phyloP scores from a whole-genome alignment of 2,888 invertebrate genomes.

The Drosophila peninsularis region DNA sequence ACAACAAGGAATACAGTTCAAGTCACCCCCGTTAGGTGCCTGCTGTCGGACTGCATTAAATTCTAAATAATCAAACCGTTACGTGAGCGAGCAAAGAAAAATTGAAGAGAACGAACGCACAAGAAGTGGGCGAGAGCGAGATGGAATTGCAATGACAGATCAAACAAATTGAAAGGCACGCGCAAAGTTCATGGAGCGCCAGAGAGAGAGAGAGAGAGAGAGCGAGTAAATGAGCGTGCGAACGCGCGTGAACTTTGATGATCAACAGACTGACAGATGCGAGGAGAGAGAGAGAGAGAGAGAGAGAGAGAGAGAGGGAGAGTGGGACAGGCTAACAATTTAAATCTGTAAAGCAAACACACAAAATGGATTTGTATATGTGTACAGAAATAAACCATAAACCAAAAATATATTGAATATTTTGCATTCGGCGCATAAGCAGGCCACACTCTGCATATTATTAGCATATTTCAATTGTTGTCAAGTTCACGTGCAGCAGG shows the following conservation, averaged over 20 bases:
- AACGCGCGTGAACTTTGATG: conserved; percentile 23
- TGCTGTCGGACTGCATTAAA: conserved; percentile 34
- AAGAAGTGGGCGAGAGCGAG: conserved; percentile 15
- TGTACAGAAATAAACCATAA: conserved; percentile 70
- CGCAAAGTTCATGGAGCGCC: conserved; percentile 48
- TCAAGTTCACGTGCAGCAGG: conserved; percentile 52
- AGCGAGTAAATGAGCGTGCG: neutral
- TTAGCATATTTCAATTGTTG: conserved; percentile 45
- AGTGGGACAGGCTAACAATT: conserved; percentile 25
- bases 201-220: conserved; percentile 10
- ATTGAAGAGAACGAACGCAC: conserved; percentile 1
- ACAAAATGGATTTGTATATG: conserved; percentile 46
- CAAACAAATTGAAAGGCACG: conserved; percentile 54
- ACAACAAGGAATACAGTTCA: conserved; percentile 8
- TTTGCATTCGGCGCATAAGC: conserved; percentile 25
- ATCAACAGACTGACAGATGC: conserved; percentile 23
- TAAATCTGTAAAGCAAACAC: conserved; percentile 72
- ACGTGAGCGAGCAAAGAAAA: conserved; percentile 18
- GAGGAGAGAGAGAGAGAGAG: neutral
- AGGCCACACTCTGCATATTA: conserved; percentile 24
- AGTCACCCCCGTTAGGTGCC: conserved; percentile 1
- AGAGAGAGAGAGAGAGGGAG: too few species aligned
- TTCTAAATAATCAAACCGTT: conserved; percentile 44
- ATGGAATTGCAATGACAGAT: conserved; percentile 51
- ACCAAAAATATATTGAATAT: conserved; percentile 52